Evolutionary conservation across 2,113 vertebrate species (phyloP).

Genomic region (Elephantulus edwardii): DNA sequence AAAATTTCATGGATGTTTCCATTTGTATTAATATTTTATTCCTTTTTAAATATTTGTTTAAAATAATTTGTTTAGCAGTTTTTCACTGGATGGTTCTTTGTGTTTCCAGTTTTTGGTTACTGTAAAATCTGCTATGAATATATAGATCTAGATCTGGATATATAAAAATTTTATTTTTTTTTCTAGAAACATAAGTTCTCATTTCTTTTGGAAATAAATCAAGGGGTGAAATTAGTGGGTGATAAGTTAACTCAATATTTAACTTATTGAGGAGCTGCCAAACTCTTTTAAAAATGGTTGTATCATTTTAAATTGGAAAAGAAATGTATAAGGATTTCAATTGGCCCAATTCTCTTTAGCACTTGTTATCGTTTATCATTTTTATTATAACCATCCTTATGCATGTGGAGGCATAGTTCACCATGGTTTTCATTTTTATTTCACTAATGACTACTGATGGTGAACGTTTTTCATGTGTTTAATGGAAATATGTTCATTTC

Average conservation of each 20-base stretch:
- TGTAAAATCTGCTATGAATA: background rate
- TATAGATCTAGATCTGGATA: background rate
- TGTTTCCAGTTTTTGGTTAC: background rate
- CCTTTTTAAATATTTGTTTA: background rate
- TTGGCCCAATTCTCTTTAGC: background rate
- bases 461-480: background rate
- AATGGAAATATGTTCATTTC: background rate
- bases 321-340: background rate
- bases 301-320: background rate
- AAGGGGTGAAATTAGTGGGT: background rate
- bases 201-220: background rate
- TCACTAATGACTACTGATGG: background rate
- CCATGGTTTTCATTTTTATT: background rate
- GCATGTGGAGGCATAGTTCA: background rate
- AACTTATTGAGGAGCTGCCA: background rate
- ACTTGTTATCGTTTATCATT: background rate
- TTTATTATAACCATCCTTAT: background rate
- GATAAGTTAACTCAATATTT: no score
- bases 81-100: background rate
- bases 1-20: background rate
- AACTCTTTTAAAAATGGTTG: background rate
- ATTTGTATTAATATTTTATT: background rate
- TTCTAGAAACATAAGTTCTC: background rate
- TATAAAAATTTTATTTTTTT: background rate
- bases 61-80: background rate